Base-by-base conservation (phyloP, 2,797 vertebrate genomes). In the Esox masquinongy region DNA sequence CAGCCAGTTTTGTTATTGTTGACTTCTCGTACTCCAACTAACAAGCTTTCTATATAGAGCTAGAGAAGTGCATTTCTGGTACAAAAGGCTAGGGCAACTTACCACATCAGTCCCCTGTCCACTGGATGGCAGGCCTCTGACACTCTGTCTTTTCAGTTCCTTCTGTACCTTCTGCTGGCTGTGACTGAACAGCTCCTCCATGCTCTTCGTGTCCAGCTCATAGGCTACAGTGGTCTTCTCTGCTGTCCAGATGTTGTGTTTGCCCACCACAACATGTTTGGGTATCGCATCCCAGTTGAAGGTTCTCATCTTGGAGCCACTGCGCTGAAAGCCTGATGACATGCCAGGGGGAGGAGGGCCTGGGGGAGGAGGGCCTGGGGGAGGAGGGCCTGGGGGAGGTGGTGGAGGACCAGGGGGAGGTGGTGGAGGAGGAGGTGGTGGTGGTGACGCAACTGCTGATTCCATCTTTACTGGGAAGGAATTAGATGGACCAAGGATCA, bases 241-340 rank as follows among this genome's bases (percentile, higher is more conserved):
- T 3, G 76, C 78, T 0, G 94, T 96, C 94, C 93, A 95, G 73
- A 95, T 93, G 79, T 96, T 96, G 70, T 85, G 90, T 22, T 91
- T 93, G 67, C 94, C 92, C 51, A 92, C 56, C 43, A 95, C 94
- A 0, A 81, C 92, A 36, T 95, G 84, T 39, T 92, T 91, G 12
- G 95, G 94, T 49, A 96, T 89, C 1, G 93, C 90, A 31, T 95
- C 94, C 95, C 95, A 96, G 88, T 95, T 95, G 59, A 96, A 95
- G 75, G 93, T 95, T 47, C 94, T 92, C 91, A 96, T 91, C 82
- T 31, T 91, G 73, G 93, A 94, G 63, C 83, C 82, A 31, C 85
- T 86, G 16, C 39, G 87, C 56, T 24, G 22, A 0, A 34, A 49
- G 15, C 77, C 78, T 11, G 74, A 89, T 6, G 64, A 50, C 0